phyloP scores from a whole-genome alignment of 2,888 invertebrate species.

The Drosophila tanythrix region DNA sequence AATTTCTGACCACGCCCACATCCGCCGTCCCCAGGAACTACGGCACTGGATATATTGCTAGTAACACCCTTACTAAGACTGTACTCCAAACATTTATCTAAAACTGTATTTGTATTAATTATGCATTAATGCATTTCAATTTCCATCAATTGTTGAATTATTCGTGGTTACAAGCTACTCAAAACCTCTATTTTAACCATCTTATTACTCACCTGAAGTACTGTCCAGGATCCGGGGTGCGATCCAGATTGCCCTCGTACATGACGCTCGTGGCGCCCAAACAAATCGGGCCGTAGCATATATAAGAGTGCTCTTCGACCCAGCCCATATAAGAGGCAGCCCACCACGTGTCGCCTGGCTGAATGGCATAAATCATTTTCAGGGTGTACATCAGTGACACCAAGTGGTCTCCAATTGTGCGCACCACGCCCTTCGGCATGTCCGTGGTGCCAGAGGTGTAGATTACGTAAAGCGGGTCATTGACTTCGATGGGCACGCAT shows the following conservation, averaged over 20 bases:
- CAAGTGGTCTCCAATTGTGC: conserved; percentile 95
- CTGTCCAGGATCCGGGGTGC: conserved; percentile 96
- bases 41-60: not conserved
- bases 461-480: conserved; percentile 95
- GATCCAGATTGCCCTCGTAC: conserved; percentile 97
- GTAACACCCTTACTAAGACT: not conserved
- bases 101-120: not conserved
- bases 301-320: conserved; percentile 98
- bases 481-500: conserved; percentile 94
- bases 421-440: conserved; percentile 91
- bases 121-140: not conserved
- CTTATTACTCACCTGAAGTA: conserved; percentile 90
- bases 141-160: not conserved
- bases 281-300: conserved; percentile 95
- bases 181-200: too few species aligned
- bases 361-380: conserved; percentile 92
- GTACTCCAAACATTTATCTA: too few species aligned
- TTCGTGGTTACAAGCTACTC: too few species aligned
- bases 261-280: conserved; percentile 92
- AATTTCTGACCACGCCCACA: too few species aligned
- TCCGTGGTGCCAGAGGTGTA: conserved; percentile 96
- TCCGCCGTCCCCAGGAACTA: too few species aligned
- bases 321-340: conserved; percentile 91
- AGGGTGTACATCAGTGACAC: conserved; percentile 94
- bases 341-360: conserved; percentile 94